A percentile compares a stretch with the other conserved stretches of the same genome.
phyloP scores from a whole-genome alignment of 2,797 vertebrate genomes.

The Apodemus agrarius region DNA sequence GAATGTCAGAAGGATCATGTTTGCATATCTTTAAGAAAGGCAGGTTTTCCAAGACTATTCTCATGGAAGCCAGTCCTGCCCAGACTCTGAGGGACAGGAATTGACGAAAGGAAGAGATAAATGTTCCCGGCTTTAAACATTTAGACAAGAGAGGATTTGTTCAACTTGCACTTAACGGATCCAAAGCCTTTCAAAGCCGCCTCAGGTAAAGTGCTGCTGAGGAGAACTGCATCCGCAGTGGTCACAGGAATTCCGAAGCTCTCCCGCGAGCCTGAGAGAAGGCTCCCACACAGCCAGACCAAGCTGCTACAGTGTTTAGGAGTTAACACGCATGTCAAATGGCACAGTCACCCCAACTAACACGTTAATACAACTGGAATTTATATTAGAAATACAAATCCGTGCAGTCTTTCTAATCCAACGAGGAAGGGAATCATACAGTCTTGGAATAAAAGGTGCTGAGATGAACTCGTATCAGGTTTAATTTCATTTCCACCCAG shows the following conservation, averaged over 20 bases:
- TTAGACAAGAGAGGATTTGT: slow-evolving; percentile 36
- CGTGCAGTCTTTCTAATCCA: not conserved
- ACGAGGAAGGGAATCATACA: slow-evolving; percentile 31
- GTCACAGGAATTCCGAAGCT: slow-evolving; percentile 36
- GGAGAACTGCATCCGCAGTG: slow-evolving; percentile 25
- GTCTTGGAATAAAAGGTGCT: slow-evolving; percentile 60
- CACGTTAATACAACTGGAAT: slow-evolving; percentile 45
- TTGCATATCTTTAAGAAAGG: slow-evolving; percentile 34
- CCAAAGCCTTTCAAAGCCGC: not conserved
- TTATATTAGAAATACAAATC: slow-evolving; percentile 57
- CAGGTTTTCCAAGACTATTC: slow-evolving; percentile 12
- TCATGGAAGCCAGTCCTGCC: not conserved
- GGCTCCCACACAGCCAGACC: slow-evolving; percentile 2
- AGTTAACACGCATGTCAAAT: slow-evolving; percentile 20
- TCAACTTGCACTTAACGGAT: not conserved
- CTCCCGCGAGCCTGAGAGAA: slow-evolving; percentile 33
- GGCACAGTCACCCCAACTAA: not conserved
- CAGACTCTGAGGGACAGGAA: slow-evolving; percentile 32
- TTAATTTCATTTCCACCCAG: slow-evolving; percentile 47
- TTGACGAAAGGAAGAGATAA: slow-evolving; percentile 15
- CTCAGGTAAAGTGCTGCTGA: not conserved
- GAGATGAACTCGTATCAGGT: slow-evolving; percentile 30
- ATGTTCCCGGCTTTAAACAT: slow-evolving; percentile 14
- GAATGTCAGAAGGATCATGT: not conserved
- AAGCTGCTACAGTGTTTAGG: not conserved